Conservation (phyloP, 2,113 vertebrate species). For the Bucco capensis region DNA sequence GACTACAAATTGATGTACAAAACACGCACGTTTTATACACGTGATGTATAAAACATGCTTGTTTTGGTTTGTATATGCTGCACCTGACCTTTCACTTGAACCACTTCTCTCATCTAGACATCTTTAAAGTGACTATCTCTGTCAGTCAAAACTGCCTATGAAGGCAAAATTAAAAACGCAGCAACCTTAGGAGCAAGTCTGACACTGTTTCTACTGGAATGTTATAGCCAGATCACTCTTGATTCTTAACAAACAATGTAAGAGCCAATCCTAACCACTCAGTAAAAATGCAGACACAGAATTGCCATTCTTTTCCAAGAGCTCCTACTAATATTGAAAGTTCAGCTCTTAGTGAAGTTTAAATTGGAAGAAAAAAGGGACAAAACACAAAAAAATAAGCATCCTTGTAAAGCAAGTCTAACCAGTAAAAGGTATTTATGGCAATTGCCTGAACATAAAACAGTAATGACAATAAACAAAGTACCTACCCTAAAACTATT, state of each 20-base stretch:
- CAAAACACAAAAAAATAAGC: not conserved
- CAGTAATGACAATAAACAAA: conserved; percentile 20
- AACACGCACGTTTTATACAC: too few species aligned
- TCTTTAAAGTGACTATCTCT: not conserved
- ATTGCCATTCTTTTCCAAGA: not conserved
- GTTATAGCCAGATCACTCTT: not conserved
- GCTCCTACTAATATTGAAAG: not conserved
- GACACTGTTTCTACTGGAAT: not conserved
- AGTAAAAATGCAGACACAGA: not conserved
- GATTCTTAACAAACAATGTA: not conserved
- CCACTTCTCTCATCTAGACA: not conserved
- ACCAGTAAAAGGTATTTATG: not conserved
- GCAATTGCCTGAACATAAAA: not conserved
- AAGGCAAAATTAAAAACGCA: not conserved
- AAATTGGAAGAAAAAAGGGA: not conserved
- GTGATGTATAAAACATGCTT: too few species aligned
- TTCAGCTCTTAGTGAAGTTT: not conserved
- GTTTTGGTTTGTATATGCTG: not conserved
- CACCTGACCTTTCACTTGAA: not conserved
- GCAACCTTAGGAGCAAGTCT: not conserved
- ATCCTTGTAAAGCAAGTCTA: not conserved
- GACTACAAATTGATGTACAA: not conserved
- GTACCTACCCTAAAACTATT: not conserved
- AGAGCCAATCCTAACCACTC: not conserved
- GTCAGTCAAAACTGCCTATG: not conserved